Percentiles rank a stretch among this genome's conserved stretches.
Conservation (phyloP, 1,140 invertebrate genomes). For the Ptiloglossa arizonensis region DNA sequence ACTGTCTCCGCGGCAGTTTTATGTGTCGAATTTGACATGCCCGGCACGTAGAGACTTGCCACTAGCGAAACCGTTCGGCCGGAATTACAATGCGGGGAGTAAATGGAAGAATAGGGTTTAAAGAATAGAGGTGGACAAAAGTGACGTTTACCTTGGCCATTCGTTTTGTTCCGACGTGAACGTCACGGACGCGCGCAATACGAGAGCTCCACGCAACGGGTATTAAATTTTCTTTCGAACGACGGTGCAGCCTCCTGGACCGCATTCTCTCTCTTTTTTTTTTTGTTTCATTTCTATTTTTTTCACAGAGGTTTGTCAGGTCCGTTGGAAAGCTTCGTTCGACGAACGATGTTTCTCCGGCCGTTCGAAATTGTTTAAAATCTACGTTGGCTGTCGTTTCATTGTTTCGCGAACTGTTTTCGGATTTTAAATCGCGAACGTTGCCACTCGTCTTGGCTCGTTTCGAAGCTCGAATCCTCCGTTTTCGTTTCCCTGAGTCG, state of each 20-base stretch:
- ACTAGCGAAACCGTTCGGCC: constrained; percentile 79
- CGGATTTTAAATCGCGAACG: no score
- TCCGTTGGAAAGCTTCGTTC: no score
- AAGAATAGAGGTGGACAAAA: constrained; percentile 63
- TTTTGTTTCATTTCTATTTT: background rate
- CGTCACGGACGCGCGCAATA: background rate
- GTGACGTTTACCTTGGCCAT: constrained; percentile 63
- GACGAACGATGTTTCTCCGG: no score
- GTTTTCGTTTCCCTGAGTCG: no score
- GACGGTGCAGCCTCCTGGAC: background rate
- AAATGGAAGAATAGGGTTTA: constrained; percentile 66
- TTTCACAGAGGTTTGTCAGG: background rate
- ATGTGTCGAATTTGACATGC: constrained; percentile 81
- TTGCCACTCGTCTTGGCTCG: no score
- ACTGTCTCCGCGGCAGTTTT: constrained; percentile 79
- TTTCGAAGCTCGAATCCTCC: no score
- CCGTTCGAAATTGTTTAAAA: no score
- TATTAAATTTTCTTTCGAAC: constrained; percentile 3
- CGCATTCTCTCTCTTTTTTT: background rate
- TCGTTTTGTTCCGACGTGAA: constrained; percentile 27
- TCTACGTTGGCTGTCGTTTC: no score
- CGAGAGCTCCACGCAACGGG: background rate
- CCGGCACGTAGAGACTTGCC: constrained; percentile 79
- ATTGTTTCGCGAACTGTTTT: no score
- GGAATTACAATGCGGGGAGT: constrained; percentile 80